Evolutionary conservation across 2,113 vertebrate genomes (phyloP).

Genomic region (Sinocyclocheilus maitianheensis): DNA sequence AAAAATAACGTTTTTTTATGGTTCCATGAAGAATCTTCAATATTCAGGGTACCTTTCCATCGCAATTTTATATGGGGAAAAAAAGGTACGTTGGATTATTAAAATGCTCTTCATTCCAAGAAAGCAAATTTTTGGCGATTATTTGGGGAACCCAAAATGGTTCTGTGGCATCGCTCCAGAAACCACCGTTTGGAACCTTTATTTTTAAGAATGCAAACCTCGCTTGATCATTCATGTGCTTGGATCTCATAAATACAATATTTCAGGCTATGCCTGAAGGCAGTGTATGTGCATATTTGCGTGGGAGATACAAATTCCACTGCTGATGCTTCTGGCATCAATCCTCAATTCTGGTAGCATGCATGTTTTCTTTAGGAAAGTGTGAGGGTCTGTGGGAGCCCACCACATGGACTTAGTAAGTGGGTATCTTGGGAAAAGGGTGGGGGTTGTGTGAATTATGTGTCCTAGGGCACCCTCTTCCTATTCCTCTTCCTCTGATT

Average conservation of each 20-base stretch:
- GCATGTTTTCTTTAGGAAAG: constrained; percentile 11
- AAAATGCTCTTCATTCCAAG: not conserved
- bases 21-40: not conserved
- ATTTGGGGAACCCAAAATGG: not conserved
- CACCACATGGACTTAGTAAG: constrained; percentile 40
- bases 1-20: not conserved
- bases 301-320: constrained; percentile 11
- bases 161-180: not conserved
- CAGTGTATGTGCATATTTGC: not conserved
- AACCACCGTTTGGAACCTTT: not conserved
- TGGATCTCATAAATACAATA: not conserved
- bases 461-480: constrained; percentile 61
- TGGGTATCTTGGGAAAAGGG: constrained; percentile 48
- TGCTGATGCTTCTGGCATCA: constrained; percentile 19
- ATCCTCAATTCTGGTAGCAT: constrained; percentile 6
- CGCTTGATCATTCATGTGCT: not conserved
- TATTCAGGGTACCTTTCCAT: not conserved
- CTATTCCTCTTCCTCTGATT: constrained; percentile 62
- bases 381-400: constrained; percentile 21
- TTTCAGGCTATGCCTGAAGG: not conserved
- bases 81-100: not conserved
- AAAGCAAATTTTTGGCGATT: not conserved
- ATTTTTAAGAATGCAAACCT: constrained; percentile 2
- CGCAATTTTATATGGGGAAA: not conserved
- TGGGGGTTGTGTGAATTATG: constrained; percentile 55